Evolutionary conservation across 2,113 vertebrate species (phyloP).

Genomic region (Cololabis saira): DNA sequence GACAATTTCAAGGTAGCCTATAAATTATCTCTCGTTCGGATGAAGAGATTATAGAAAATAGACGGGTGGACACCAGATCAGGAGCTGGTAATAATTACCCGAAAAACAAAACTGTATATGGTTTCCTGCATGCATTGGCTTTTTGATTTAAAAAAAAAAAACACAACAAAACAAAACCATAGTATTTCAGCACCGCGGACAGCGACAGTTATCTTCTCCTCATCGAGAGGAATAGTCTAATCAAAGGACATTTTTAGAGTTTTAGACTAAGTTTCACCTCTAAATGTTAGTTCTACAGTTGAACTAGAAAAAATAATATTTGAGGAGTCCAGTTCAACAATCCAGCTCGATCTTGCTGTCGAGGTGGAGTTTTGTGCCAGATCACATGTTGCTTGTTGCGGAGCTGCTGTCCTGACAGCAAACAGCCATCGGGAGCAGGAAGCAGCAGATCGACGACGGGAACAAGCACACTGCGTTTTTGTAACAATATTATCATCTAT

Average conservation of each 20-base stretch:
- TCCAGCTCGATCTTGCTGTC: not conserved
- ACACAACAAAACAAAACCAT: too few relatives aligned
- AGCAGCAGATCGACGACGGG: slow-evolving; percentile 29
- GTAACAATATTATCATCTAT: not conserved
- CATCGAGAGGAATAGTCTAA: slow-evolving; percentile 13
- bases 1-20: too few relatives aligned
- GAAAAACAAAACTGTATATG: too few relatives aligned
- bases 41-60: too few relatives aligned
- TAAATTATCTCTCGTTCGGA: too few relatives aligned
- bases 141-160: too few relatives aligned
- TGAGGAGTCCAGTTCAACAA: too few relatives aligned
- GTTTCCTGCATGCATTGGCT: too few relatives aligned
- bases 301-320: too few relatives aligned
- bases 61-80: too few relatives aligned
- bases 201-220: not conserved
- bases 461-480: not conserved
- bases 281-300: not conserved
- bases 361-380: slow-evolving; percentile 36
- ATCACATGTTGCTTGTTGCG: slow-evolving; percentile 21
- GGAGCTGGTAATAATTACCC: too few relatives aligned
- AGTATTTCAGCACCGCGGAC: slow-evolving; percentile 48
- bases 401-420: slow-evolving; percentile 35
- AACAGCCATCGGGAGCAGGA: slow-evolving; percentile 41
- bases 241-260: not conserved
- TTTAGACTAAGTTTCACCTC: not conserved